Evolutionary conservation across 2,888 invertebrate genomes (phyloP), one percentile per base, ranked within the genome.

Genomic region (Lepidochrysops patricia): DNA sequence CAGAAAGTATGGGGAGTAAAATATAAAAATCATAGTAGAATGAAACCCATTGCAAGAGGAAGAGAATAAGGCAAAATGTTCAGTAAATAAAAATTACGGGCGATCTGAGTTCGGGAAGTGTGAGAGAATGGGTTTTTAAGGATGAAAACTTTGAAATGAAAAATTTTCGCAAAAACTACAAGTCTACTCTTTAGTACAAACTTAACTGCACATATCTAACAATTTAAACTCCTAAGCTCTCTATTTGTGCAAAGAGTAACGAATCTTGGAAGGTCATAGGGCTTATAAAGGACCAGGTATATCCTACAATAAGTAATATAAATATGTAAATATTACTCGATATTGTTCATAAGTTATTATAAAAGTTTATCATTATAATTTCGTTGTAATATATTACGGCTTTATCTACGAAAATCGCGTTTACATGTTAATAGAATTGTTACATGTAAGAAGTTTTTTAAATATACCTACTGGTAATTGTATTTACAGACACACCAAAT

Each of bases 221-320:
- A n/a, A n/a, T n/a, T n/a, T n/a, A n/a, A n/a, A n/a, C n/a, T n/a
- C n/a, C 29, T 15, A 15, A 15, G 13, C 6, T 37, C 15, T 19
- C 19, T 43, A 2, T 19, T 43, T 9, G 7, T 43, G 2, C 2
- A 1, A n/a, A 32, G 56, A 27, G 15, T 5, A 13, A 32, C 19
- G 29, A 19, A 23, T 54, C 32, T 54, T 54, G 29, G 29, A 54
- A 12, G 54, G n/a, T 15, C 13, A 19, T 32, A 32, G 29, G 54
- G 54, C 32, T 54, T 54, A 32, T 54, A 54, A 32, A 54, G 54
- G 54, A 54, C 54, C 54, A 54, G 32, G 29, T 54, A 54, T 54
- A 54, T 54, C 29, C 54, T 32, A 54, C 27, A 15, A 27, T 54
- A 54, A 52, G 29, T 54, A 54, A 12, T n/a, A 29, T 52, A 9